Conservation (phyloP, 2,797 vertebrate genomes). For the Pseudochirops corinnae region DNA sequence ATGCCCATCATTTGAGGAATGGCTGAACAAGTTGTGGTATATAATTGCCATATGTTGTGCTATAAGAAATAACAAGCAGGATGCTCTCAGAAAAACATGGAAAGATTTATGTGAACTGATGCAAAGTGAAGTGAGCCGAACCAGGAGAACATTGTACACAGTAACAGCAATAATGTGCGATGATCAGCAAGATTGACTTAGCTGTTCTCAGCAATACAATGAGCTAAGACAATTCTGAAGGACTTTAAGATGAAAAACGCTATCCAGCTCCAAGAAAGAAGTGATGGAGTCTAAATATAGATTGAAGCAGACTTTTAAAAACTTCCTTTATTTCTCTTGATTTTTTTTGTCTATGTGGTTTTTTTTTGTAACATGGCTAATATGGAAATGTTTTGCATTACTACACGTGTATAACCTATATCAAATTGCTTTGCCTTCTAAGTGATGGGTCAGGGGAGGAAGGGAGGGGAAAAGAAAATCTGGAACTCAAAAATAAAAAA, state of each 20-base stretch:
- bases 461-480: not conserved
- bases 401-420: not conserved
- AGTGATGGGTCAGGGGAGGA: not conserved
- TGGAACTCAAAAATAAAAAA: not conserved
- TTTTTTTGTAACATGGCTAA: not conserved
- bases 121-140: not conserved
- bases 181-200: not conserved
- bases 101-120: not conserved
- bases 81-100: not conserved
- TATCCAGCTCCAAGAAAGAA: not conserved
- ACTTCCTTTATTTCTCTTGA: not conserved
- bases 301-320: not conserved
- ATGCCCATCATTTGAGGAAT: not conserved
- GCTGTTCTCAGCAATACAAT: not conserved
- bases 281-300: not conserved
- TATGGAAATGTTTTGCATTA: not conserved
- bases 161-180: too few species aligned
- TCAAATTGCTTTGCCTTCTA: not conserved
- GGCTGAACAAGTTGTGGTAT: not conserved
- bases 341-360: too few species aligned
- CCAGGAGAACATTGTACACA: not conserved
- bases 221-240: not conserved
- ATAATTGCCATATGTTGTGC: not conserved
- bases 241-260: not conserved
- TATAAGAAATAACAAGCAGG: not conserved